Evolutionary conservation across 2,113 vertebrate genomes (phyloP), one percentile per base, ranked within the genome.

Genomic region (Apaloderma vittatum): DNA sequence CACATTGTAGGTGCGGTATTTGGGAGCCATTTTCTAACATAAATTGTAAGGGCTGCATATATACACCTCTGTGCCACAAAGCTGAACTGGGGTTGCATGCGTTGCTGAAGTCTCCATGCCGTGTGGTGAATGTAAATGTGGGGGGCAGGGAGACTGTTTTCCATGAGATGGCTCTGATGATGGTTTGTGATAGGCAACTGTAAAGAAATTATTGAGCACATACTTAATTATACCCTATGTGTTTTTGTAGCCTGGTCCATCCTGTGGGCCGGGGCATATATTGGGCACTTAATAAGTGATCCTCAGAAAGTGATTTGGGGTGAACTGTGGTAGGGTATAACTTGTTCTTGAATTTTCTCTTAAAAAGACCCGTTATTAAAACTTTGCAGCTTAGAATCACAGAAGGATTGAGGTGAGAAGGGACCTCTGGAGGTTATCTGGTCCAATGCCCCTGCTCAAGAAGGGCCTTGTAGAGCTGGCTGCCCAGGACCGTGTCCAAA

Each of bases 1-100:
- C 30, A 11, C 20, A 0, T 7, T 48, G 59, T 26, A 58, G 23
- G 8, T 11, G 27, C 0, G 2, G 29, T 15, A n/a, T 78, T 73
- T 68, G 37, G 49, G 51, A 78, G 24, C 24, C 22, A 2, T 46
- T n/a, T 62, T 52, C 43, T 54, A 15, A 18, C 4, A 9, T 1
- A 22, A 36, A 20, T 17, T 63, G 15, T 62, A n/a, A 70, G 3
- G 12, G 15, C 72, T 73, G 15, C 5, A 2, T 19, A 8, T 15
- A 7, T 13, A 58, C 11, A 46, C n/a, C 19, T 54, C 36, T 22
- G 45, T 21, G 11, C 63, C 51, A 59, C 45, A 65, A 29, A 63
- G 57, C 30, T 71, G 51, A 59, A 58, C 54, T 22, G 62, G 30
- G 26, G 18, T 43, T 52, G 30, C 61, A 2, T 5, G 5, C 36